A percentile compares a stretch with the other conserved stretches of the same genome.
These are phyloP conservation scores for Anaspis maculata DNA, from an alignment of 2,888 invertebrate species.

Conservation along the genomic window DNA sequence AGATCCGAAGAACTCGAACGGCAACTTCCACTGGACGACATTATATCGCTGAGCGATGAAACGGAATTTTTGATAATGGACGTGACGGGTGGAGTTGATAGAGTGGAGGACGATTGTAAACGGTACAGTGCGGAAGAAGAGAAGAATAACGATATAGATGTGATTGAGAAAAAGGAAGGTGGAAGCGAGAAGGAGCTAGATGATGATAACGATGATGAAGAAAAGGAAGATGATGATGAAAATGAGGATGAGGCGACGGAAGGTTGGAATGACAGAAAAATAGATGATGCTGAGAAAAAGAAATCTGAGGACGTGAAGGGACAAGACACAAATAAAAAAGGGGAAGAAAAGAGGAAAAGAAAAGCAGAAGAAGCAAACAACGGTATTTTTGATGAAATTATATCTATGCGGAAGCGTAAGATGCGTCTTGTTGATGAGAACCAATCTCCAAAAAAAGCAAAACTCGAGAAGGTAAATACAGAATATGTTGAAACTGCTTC, in stretches of 20 bases:
- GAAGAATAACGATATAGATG: too few relatives aligned
- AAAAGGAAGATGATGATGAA: background rate
- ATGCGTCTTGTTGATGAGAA: too few relatives aligned
- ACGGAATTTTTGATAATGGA: constrained; percentile 22
- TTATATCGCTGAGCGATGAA: constrained; percentile 17
- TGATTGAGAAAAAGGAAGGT: constrained; percentile 3
- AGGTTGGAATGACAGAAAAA: background rate
- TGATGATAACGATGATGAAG: background rate
- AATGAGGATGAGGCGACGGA: background rate
- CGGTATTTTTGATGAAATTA: too few relatives aligned
- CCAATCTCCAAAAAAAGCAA: background rate
- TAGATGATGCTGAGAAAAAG: background rate
- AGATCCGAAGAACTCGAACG: constrained; percentile 5
- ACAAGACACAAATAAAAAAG: background rate
- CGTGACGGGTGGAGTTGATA: constrained; percentile 24
- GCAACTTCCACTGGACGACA: constrained; percentile 8
- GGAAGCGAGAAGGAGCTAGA: constrained; percentile 1
- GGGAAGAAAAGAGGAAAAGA: background rate
- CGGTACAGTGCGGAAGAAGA: too few relatives aligned
- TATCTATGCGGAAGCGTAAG: too few relatives aligned
- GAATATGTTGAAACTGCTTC: too few relatives aligned
- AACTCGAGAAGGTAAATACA: too few relatives aligned
- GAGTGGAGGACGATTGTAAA: constrained; percentile 5
- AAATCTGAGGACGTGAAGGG: too few relatives aligned
- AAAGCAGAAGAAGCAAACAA: too few relatives aligned